Base-by-base conservation (phyloP, 2,113 vertebrate genomes). In the Brachyistius frenatus region DNA sequence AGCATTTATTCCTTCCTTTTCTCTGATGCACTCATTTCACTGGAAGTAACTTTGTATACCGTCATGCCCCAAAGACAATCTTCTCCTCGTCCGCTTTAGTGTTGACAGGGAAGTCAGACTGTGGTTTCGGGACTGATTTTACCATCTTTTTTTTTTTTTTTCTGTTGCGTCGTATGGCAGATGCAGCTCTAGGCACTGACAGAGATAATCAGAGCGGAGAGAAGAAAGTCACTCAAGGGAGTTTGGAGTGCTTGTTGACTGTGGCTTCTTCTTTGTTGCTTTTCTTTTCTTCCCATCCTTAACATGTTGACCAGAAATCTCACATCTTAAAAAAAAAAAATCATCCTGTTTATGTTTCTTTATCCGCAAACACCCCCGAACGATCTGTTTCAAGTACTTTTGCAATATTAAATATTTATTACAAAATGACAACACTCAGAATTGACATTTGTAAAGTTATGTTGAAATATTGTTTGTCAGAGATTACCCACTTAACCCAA, bases 191-290 rank as follows among this genome's bases (percentile, higher is more conserved):
- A 33, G 66, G 85, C 69, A 1, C 55, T 67, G 69, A 73, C 72
- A 50, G 39, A 78, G 69, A 77, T 67, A 66, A 84, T 78, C 66
- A 84, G 79, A 88, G 81, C 81, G 69, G 84, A 86, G 81, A 78
- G 39, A 64, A 64, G n/a, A 66, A 36, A 69, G 73, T 61, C 76
- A 68, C 73, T 67, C 4, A 0, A 49, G 85, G 81, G 66, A 76
- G 41, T 44, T 13, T 44, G 4, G 41, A 44, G 2, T 35, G 33
- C 53, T 55, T 63, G 61, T 15, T 66, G 46, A 60, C 71, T 58
- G 16, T 44, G 52, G 5, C 0, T 31, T 5, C 39, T 55, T 55
- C 49, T n/a, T n/a, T 52, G 15, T n/a, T 14, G 15, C 23, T 1
- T n/a, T 52, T n/a, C 49, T n/a, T n/a, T 23, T 52, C 49, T 23